Conservation (phyloP, 2,888 invertebrate species). For the Shargacucullia verbasci region DNA sequence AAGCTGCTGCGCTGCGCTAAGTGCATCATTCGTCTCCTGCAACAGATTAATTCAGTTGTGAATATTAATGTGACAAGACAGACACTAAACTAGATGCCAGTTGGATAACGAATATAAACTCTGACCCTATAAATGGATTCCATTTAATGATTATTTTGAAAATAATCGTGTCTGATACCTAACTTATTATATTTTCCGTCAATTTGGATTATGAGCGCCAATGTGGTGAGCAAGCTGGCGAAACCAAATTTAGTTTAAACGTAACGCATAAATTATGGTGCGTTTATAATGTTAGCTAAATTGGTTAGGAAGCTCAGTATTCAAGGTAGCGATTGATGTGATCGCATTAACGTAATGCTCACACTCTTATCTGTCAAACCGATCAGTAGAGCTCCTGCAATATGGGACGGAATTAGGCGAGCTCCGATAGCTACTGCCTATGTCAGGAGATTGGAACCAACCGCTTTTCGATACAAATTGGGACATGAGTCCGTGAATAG, state of each 20-base stretch:
- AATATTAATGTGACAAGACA: constrained; percentile 26
- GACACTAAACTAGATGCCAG: too few relatives aligned
- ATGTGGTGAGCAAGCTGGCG: too few relatives aligned
- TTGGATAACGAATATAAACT: too few relatives aligned
- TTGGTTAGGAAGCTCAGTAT: constrained; percentile 3
- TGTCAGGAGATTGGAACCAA: background rate
- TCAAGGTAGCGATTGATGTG: constrained; percentile 19
- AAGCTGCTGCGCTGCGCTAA: too few relatives aligned
- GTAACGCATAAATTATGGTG: constrained; percentile 18
- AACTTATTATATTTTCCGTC: too few relatives aligned
- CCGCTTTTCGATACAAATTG: background rate
- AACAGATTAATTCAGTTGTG: constrained; percentile 23
- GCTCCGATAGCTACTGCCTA: background rate
- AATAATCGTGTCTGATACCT: too few relatives aligned
- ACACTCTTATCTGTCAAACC: background rate
- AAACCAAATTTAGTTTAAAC: too few relatives aligned
- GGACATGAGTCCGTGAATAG: background rate
- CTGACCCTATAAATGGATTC: too few relatives aligned
- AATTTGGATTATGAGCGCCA: too few relatives aligned
- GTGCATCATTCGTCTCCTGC: background rate
- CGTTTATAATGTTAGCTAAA: constrained; percentile 13
- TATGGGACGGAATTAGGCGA: background rate
- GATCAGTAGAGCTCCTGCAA: constrained; percentile 1
- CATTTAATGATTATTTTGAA: too few relatives aligned
- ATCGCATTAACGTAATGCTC: constrained; percentile 4